These are phyloP conservation scores for Nephrotoma flavescens DNA, from an alignment of 2,888 invertebrate genomes.

Conservation along the genomic window DNA sequence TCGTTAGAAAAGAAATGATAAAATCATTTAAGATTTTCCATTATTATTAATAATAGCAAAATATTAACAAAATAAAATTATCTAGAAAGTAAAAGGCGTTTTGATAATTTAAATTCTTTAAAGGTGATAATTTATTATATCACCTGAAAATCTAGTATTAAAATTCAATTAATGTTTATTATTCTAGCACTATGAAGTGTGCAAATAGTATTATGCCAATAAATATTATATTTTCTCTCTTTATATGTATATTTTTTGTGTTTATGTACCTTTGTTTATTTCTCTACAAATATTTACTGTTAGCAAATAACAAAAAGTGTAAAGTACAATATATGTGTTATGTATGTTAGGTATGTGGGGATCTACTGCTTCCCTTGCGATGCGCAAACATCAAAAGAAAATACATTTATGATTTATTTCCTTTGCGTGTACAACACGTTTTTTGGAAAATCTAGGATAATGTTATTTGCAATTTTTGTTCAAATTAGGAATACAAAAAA, in stretches of 20 bases:
- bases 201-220: not conserved
- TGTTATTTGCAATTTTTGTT: not conserved
- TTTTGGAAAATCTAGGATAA: not conserved
- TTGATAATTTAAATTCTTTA: not conserved
- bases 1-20: not conserved
- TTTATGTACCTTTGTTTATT: not conserved
- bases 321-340: not conserved
- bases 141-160: not conserved
- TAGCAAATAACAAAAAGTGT: not conserved
- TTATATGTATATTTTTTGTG: not conserved
- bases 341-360: not conserved
- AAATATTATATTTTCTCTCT: not conserved
- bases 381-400: not conserved
- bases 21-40: not conserved
- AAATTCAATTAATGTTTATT: not conserved
- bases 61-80: not conserved
- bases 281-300: not conserved
- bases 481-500: not conserved
- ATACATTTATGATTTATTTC: not conserved
- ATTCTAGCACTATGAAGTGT: not conserved
- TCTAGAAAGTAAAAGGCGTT: not conserved
- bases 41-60: not conserved
- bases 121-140: not conserved
- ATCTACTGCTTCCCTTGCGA: not conserved
- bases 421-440: not conserved